phyloP scores from a whole-genome alignment of 2,888 invertebrate species.

The Galerucella calmariensis region DNA sequence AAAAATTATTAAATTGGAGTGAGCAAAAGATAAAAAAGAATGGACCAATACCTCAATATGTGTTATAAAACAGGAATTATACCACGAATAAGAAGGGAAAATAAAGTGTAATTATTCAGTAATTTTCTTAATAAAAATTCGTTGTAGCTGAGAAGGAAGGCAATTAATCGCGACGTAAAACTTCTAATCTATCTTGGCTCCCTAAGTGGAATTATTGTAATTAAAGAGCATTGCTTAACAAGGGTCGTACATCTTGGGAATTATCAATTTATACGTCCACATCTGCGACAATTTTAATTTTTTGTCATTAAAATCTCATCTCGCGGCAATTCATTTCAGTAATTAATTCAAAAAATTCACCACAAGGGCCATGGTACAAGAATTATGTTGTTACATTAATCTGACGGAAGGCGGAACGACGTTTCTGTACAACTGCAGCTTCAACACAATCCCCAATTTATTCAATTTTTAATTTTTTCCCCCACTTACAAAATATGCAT shows the following conservation, averaged over 20 bases:
- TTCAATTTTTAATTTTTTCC: slow-evolving; percentile 32
- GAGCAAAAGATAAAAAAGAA: too few species aligned
- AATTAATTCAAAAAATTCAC: slow-evolving; percentile 64
- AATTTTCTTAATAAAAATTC: slow-evolving; percentile 38
- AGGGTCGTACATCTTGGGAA: slow-evolving; percentile 63
- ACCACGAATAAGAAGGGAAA: neutral
- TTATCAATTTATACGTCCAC: slow-evolving; percentile 64
- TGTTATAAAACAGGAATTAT: neutral
- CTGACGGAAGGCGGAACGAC: slow-evolving; percentile 33
- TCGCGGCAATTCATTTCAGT: slow-evolving; percentile 60
- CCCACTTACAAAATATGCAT: slow-evolving; percentile 21
- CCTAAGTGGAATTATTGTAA: slow-evolving; percentile 55
- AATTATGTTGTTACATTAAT: slow-evolving; percentile 47
- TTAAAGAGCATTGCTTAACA: slow-evolving; percentile 60
- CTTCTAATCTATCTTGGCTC: slow-evolving; percentile 60
- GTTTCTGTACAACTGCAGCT: slow-evolving; percentile 29
- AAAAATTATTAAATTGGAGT: too few species aligned
- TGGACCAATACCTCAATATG: neutral
- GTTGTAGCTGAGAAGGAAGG: slow-evolving; percentile 31
- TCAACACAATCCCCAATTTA: slow-evolving; percentile 21
- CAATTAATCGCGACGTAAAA: slow-evolving; percentile 45
- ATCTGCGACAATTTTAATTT: slow-evolving; percentile 66
- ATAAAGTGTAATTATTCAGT: slow-evolving; percentile 29
- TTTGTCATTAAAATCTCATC: slow-evolving; percentile 65
- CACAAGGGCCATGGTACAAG: slow-evolving; percentile 52